Percentiles rank a stretch among this genome's conserved stretches.
phyloP scores from a whole-genome alignment of 2,797 vertebrate species.

The Crax fasciolata region DNA sequence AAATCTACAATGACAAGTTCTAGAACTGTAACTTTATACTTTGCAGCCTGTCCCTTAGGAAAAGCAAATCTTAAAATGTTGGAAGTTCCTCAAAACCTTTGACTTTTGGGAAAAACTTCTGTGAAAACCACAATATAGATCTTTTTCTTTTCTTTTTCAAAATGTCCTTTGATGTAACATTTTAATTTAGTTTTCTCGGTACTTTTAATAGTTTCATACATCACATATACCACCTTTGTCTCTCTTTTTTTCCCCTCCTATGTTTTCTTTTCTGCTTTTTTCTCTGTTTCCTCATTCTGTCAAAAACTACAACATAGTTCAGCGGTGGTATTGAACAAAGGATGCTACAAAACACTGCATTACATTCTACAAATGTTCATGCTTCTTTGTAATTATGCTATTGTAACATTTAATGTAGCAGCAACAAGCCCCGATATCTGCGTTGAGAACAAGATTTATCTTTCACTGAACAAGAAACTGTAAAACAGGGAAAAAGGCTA shows the following conservation, averaged over 20 bases:
- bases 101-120: background rate
- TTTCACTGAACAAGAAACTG: background rate
- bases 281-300: background rate
- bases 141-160: background rate
- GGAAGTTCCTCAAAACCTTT: background rate
- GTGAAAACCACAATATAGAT: background rate
- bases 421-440: background rate
- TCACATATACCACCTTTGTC: background rate
- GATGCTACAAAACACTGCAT: background rate
- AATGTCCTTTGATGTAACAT: background rate
- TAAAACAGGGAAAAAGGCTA: background rate
- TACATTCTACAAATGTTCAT: background rate
- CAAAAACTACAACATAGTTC: background rate
- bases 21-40: background rate
- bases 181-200: background rate
- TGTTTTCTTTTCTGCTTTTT: background rate
- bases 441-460: background rate
- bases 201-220: background rate
- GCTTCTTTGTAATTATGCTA: background rate
- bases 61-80: background rate
- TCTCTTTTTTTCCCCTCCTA: background rate
- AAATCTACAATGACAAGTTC: background rate
- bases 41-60: background rate
- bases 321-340: background rate
- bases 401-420: background rate